Percentiles rank a stretch among this genome's conserved stretches.
phyloP scores from a whole-genome alignment of 1,140 invertebrate species.

The Conus ventricosus region DNA sequence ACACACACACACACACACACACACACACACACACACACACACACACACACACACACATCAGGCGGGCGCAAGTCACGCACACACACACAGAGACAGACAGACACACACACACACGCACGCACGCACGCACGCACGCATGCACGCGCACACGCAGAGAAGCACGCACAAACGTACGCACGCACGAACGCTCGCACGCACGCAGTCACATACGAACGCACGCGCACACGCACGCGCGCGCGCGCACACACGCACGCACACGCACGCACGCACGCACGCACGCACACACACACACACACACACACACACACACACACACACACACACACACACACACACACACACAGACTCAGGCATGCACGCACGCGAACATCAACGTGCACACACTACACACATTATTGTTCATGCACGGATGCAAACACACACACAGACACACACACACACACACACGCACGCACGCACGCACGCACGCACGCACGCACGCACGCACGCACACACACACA shows the following conservation, averaged over 20 bases:
- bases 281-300: neutral
- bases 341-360: neutral
- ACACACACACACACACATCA: too few relatives aligned
- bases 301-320: neutral
- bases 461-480: neutral
- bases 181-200: neutral
- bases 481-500: neutral
- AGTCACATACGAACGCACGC: neutral
- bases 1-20: too few relatives aligned
- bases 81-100: too few relatives aligned
- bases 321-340: slow-evolving; percentile 10
- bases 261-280: neutral
- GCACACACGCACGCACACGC: neutral
- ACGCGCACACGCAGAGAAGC: neutral
- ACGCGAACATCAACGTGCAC: neutral
- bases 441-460: neutral
- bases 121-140: neutral
- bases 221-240: too few relatives aligned
- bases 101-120: neutral
- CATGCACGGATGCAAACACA: neutral
- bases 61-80: too few relatives aligned
- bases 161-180: neutral
- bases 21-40: too few relatives aligned
- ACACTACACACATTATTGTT: neutral
- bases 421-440: neutral